Evolutionary conservation across 2,113 vertebrate genomes (phyloP).

Genomic region (Notarius quadriscutis): DNA sequence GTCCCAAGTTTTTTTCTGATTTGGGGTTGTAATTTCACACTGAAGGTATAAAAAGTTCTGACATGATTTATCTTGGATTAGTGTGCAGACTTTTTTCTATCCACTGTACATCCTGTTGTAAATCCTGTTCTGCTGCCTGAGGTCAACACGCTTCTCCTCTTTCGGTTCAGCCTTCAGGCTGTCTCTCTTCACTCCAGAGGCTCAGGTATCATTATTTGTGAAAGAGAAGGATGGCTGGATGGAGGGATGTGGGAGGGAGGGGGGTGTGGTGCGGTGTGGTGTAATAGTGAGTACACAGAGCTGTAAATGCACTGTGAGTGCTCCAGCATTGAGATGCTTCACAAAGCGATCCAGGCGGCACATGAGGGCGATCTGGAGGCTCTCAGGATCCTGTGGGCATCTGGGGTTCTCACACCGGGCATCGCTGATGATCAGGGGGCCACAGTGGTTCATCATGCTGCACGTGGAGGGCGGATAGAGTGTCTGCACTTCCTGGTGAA

Average conservation of each 20-base stretch:
- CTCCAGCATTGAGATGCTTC: slow-evolving; percentile 66
- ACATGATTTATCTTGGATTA: no score
- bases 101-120: no score
- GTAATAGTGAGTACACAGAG: not conserved
- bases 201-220: slow-evolving; percentile 49
- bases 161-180: slow-evolving; percentile 29
- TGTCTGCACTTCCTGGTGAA: slow-evolving; percentile 78
- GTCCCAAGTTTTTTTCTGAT: no score
- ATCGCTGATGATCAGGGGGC: slow-evolving; percentile 76
- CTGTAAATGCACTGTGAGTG: not conserved
- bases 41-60: no score
- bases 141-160: slow-evolving; percentile 20
- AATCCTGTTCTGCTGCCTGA: not conserved
- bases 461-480: slow-evolving; percentile 74
- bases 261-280: not conserved
- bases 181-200: slow-evolving; percentile 18
- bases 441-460: slow-evolving; percentile 77
- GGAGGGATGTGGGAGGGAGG: slow-evolving; percentile 1
- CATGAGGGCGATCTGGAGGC: slow-evolving; percentile 69
- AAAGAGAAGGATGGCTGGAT: slow-evolving; percentile 20
- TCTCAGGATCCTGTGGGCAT: slow-evolving; percentile 67
- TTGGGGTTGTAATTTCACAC: no score
- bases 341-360: slow-evolving; percentile 73
- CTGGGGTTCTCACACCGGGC: slow-evolving; percentile 61
- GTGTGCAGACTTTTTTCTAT: no score